These are phyloP conservation scores for Nasua narica DNA, from an alignment of 2,797 vertebrate species.

Conservation along the genomic window DNA sequence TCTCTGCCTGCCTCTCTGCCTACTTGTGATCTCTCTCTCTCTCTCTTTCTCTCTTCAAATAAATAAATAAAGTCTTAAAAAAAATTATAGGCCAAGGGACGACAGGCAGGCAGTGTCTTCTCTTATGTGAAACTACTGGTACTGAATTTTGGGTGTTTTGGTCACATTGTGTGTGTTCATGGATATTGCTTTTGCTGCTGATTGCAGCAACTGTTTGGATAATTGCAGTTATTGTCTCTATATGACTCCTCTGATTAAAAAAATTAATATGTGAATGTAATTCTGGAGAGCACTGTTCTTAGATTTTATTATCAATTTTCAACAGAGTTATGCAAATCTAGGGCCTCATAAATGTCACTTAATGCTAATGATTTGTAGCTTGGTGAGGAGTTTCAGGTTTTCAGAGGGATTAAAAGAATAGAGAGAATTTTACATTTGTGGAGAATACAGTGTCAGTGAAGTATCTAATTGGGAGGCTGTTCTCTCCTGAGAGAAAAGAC, in stretches of 20 bases:
- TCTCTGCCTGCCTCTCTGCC: too few species aligned
- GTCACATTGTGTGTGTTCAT: neutral
- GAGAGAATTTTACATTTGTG: conserved; percentile 35
- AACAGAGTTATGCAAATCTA: conserved; percentile 51
- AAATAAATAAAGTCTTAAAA: too few species aligned
- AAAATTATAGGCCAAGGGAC: neutral
- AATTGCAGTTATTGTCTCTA: neutral
- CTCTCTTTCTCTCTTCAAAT: too few species aligned
- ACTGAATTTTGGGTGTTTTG: neutral
- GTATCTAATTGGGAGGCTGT: neutral
- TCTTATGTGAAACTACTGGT: neutral
- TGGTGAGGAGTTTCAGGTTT: conserved; percentile 19
- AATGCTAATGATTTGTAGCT: conserved; percentile 14
- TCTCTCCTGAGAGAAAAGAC: neutral
- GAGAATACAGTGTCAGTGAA: neutral
- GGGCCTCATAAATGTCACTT: conserved; percentile 44
- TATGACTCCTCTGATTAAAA: conserved; percentile 27
- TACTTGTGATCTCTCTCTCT: too few species aligned
- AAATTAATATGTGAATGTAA: conserved; percentile 36
- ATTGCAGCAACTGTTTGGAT: neutral
- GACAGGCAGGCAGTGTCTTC: neutral
- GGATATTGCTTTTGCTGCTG: neutral
- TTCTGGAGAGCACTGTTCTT: conserved; percentile 15
- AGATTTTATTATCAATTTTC: conserved; percentile 44
- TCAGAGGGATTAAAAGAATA: neutral